Percentiles rank a stretch among this genome's conserved stretches.
phyloP scores from a whole-genome alignment of 1,140 invertebrate genomes.

The Samia ricini region DNA sequence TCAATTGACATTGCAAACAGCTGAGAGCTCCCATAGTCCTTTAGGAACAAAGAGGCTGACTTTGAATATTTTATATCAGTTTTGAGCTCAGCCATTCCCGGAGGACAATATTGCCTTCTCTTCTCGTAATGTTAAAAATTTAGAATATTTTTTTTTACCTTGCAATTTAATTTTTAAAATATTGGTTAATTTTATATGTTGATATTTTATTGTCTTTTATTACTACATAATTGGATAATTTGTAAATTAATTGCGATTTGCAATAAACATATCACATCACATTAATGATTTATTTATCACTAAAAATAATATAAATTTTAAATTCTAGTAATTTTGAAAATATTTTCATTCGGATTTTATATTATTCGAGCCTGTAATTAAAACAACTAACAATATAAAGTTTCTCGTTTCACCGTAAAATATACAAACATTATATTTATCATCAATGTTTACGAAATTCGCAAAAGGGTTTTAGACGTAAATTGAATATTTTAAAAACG shows the following conservation, averaged over 20 bases:
- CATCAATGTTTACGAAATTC: background rate
- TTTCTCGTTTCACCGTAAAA: background rate
- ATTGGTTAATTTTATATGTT: too few species aligned
- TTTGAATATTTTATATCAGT: slow-evolving; percentile 6
- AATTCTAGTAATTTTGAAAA: background rate
- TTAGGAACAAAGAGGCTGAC: background rate
- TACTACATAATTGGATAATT: too few species aligned
- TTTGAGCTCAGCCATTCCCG: background rate
- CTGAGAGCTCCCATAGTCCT: background rate
- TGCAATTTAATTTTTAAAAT: too few species aligned
- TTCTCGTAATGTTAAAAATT: too few species aligned
- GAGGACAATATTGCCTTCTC: too few species aligned
- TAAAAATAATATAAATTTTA: too few species aligned
- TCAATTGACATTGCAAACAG: slow-evolving; percentile 2
- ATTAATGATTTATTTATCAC: too few species aligned
- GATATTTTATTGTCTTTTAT: too few species aligned
- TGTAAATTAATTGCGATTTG: too few species aligned
- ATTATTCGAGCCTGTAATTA: background rate
- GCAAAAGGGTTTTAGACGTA: background rate
- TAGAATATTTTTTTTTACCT: too few species aligned
- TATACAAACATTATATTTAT: background rate
- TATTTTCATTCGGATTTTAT: background rate
- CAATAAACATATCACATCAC: too few species aligned
- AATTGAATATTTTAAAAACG: background rate
- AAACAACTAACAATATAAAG: background rate